Evolutionary conservation across 2,113 vertebrate genomes (phyloP).

Genomic region (Murina feae): DNA sequence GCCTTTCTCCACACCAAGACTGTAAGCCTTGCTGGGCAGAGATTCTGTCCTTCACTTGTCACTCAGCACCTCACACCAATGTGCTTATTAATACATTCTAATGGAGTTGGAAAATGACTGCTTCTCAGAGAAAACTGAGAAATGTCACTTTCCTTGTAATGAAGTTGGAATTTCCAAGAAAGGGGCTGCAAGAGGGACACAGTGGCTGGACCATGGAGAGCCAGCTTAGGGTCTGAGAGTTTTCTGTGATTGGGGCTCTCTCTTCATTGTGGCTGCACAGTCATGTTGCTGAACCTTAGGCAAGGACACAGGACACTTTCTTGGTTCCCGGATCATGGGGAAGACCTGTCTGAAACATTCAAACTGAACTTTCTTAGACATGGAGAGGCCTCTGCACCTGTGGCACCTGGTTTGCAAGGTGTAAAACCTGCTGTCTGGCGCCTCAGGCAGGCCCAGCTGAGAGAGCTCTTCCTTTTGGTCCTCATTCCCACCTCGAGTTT

Average conservation of each 20-base stretch:
- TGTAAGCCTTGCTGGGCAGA: neutral
- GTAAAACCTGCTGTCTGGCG: neutral
- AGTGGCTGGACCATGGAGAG: neutral
- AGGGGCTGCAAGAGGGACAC: neutral
- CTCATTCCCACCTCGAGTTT: neutral
- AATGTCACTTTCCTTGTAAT: neutral
- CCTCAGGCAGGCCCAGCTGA: neutral
- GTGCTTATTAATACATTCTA: neutral
- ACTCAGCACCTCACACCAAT: neutral
- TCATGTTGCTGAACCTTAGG: neutral
- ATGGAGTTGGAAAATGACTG: neutral
- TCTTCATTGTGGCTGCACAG: neutral
- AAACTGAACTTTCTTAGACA: neutral
- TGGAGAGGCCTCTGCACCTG: neutral
- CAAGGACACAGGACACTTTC: neutral
- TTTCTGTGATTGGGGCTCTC: neutral
- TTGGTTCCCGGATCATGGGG: neutral
- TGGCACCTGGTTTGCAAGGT: neutral
- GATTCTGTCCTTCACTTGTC: neutral
- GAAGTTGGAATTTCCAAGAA: neutral
- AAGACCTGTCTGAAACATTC: neutral
- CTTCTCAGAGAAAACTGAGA: neutral
- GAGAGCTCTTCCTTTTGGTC: neutral
- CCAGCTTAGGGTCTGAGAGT: neutral
- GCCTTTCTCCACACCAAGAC: neutral